These are phyloP conservation scores for Caenorhabditis zanzibari DNA, from an alignment of 2,888 invertebrate genomes.

Conservation along the genomic window DNA sequence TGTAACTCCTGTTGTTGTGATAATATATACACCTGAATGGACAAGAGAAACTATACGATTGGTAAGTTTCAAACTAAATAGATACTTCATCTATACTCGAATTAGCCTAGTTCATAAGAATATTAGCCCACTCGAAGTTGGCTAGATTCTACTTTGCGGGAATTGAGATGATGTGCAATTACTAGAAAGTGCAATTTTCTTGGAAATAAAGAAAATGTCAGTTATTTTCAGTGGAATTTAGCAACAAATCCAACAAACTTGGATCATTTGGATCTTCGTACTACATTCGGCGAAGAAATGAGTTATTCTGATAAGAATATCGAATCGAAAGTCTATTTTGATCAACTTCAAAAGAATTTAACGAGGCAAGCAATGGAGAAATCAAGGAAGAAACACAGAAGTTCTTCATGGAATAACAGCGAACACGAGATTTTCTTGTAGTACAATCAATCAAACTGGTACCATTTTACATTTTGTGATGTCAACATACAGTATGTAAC, in stretches of 20 bases:
- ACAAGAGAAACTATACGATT: conserved; percentile 49
- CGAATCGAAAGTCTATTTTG: conserved; percentile 57
- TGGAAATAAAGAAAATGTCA: not conserved
- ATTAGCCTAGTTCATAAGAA: conserved; percentile 14
- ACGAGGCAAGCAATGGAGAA: conserved; percentile 56
- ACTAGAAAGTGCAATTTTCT: not conserved
- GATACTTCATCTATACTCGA: not conserved
- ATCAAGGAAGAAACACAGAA: conserved; percentile 35
- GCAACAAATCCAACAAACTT: not conserved
- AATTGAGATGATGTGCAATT: not conserved
- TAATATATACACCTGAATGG: conserved; percentile 63
- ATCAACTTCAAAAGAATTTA: conserved; percentile 48
- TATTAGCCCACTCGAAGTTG: not conserved
- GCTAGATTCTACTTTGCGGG: conserved; percentile 5
- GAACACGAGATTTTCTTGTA: conserved; percentile 55
- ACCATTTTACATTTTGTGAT: not conserved
- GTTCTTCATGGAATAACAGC: conserved; percentile 44
- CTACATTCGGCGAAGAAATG: conserved; percentile 65
- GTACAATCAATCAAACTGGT: not conserved
- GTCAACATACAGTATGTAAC: not conserved
- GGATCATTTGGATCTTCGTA: conserved; percentile 31
- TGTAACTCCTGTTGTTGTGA: conserved; percentile 50
- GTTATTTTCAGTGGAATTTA: conserved; percentile 39
- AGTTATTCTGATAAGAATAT: conserved; percentile 56
- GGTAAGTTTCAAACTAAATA: conserved; percentile 41